Evolutionary conservation across 2,888 invertebrate genomes (phyloP), one percentile per base, ranked within the genome.

Genomic region (Polydrusus tereticollis): DNA sequence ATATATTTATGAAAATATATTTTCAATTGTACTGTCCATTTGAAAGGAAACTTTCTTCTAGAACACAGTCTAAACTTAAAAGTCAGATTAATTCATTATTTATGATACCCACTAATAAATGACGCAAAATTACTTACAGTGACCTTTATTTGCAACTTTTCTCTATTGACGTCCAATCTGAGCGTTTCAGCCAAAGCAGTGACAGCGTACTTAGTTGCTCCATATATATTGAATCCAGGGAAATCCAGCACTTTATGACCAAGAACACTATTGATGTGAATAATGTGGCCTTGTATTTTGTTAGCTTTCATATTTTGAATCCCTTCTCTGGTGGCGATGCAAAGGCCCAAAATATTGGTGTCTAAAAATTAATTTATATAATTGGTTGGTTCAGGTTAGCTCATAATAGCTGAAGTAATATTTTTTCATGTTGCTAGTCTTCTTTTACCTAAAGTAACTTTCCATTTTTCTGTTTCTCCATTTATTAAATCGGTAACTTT

Each of bases 141-240:
- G 18, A 78, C 72, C 75, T 78, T 78, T 38, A 79, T 79, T 57
- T 72, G 72, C 20, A 75, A 73, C 12, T 75, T 74, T 33, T 64
- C 26, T 43, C 33, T 68, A 10, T 59, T 55, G 58, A 79, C 38
- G 47, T 79, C 79, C 29, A 76, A 72, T 41, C 76, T 66, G 23
- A 79, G 55, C 43, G 67, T 76, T 57, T 77, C 77, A 4, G 78
- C 73, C 55, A 79, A 58, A 20, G 75, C 77, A 16, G 77, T 79
- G 10, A 79, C 77, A 1, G 79, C 79, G 66, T 70, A 76, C 57
- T 79, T 79, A 4, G 77, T 74, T 8, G 78, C 78, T 10, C 76
- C 74, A 65, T 78, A 78, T 18, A 78, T 75, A 45, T 75, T 78
- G 1, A 77, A 33, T 16, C 45, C 55, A 1, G 75, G 74, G 10